Conservation (phyloP, 2,113 vertebrate genomes). For the Colius striatus region DNA sequence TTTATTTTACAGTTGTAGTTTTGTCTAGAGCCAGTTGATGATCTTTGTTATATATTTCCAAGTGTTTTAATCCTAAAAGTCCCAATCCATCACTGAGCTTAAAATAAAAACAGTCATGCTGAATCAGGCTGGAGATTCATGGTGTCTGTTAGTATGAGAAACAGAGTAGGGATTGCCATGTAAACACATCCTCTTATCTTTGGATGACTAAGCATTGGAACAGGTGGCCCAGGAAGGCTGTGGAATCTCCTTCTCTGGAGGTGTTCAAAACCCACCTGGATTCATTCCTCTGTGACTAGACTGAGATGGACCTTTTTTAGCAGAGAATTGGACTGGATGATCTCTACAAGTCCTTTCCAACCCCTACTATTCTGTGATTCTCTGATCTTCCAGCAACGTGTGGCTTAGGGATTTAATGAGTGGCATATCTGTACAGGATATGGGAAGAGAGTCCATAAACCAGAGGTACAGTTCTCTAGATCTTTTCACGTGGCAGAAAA, state of each 20-base stretch:
- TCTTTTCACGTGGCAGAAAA: not conserved
- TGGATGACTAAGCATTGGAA: too few relatives aligned
- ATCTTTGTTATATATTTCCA: not conserved
- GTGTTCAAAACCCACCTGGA: too few relatives aligned
- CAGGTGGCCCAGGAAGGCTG: too few relatives aligned
- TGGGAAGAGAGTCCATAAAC: not conserved
- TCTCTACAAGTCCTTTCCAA: too few relatives aligned
- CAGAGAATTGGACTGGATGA: too few relatives aligned
- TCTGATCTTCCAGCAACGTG: not conserved
- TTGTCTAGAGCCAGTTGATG: not conserved
- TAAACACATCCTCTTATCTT: not conserved
- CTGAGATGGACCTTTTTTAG: too few relatives aligned
- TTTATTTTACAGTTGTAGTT: not conserved
- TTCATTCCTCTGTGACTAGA: too few relatives aligned
- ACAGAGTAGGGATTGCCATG: not conserved
- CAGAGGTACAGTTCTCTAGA: not conserved
- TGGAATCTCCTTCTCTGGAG: too few relatives aligned
- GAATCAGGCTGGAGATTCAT: not conserved
- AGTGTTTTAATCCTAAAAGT: not conserved
- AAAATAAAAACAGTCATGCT: not conserved
- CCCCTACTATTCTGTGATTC: too few relatives aligned
- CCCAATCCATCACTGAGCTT: not conserved
- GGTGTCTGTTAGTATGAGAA: not conserved
- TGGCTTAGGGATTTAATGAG: not conserved
- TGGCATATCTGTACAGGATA: not conserved